These are phyloP conservation scores for Gulo gulo DNA, from an alignment of 2,113 vertebrate genomes.

Conservation along the genomic window DNA sequence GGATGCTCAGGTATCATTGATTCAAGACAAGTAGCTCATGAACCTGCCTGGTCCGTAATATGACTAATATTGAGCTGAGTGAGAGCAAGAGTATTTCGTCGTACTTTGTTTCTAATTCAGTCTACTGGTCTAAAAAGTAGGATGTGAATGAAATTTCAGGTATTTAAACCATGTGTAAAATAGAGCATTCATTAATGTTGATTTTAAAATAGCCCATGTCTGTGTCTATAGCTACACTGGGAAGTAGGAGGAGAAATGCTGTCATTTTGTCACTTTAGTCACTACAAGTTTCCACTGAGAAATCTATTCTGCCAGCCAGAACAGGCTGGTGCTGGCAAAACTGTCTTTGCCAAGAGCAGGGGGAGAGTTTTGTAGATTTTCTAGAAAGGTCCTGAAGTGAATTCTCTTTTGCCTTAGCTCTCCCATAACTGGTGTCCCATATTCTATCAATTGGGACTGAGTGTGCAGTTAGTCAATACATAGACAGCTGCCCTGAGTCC, in stretches of 20 bases:
- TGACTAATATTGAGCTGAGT: neutral
- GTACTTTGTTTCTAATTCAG: neutral
- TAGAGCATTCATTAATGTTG: neutral
- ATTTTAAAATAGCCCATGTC: neutral
- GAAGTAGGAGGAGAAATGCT: neutral
- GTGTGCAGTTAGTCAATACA: neutral
- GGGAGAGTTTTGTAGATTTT: conserved; percentile 9
- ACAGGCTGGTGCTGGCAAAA: neutral
- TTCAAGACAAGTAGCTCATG: neutral
- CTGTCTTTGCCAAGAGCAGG: neutral
- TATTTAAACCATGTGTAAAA: neutral
- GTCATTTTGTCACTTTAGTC: neutral
- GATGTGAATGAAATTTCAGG: neutral
- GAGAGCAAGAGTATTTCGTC: neutral
- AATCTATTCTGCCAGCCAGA: neutral
- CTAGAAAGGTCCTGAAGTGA: neutral
- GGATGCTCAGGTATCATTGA: neutral
- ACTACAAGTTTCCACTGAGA: neutral
- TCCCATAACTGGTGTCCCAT: neutral
- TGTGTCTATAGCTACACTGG: neutral
- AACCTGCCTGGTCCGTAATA: neutral
- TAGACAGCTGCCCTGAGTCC: neutral
- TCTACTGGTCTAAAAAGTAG: neutral
- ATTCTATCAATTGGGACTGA: neutral
- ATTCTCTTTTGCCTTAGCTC: neutral